Evolutionary conservation across 37 sponge, comb jelly and placozoan species (phyloP), one percentile per base, ranked within the genome.

Genomic region (Ephydatia muelleri): DNA sequence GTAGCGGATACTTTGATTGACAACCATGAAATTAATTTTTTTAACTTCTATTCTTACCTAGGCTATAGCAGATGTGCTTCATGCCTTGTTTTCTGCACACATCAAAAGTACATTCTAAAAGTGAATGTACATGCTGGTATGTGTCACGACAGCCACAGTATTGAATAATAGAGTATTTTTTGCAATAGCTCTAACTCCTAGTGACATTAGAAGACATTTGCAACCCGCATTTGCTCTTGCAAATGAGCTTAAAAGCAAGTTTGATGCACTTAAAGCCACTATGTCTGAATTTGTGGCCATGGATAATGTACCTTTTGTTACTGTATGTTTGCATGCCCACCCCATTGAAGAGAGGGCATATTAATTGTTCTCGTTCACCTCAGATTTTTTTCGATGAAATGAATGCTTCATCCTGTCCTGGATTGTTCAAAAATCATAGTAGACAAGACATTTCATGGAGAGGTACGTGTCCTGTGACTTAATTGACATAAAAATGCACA

Each of bases 371-470:
- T 72, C 21, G 9, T 1, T 35, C 26, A 32, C 71, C 31, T 14
- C 57, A 57, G 57, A 57, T 57, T 38, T 28, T 76, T 76, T n/a
- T 73, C n/a, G n/a, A 25, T 31, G n/a, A 47, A n/a, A 83, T 93
- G 35, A 93, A 93, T 77, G 89, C 94, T 31, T 86, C 90, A 33
- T 90, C 94, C 22, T 93, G 90, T 82, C 71, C 83, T 14, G 94
- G 94, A 12, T 37, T 93, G 28, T 79, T 93, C 34, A 93, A 93
- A 66, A 49, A 72, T 93, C 19, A 70, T 90, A 23, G 81, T 93
- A 27, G 94, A 93, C 72, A 75, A 72, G 39, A 84, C 74, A 5
- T 74, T 88, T 16, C 75, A 87, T 76, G 91, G 88, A 65, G 48
- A 65, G 48, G 78, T 80, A 38, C 16, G 82, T 80, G 12, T 6